These are phyloP conservation scores for Anarhynchus alexandrinus DNA, from an alignment of 2,113 vertebrate genomes.

Conservation along the genomic window DNA sequence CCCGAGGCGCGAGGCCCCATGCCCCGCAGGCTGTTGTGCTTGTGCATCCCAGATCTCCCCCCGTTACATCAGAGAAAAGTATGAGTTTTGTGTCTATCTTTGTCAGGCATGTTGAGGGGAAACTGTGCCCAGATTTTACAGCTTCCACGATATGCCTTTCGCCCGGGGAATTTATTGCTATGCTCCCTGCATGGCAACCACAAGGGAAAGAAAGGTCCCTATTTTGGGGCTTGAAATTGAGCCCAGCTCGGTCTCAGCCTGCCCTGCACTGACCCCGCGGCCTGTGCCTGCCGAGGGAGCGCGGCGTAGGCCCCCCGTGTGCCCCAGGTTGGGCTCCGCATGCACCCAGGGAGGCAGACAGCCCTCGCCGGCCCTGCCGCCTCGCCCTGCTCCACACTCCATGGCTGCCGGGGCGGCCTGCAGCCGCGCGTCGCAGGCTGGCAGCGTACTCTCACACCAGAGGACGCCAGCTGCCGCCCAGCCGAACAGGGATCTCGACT, in stretches of 20 bases:
- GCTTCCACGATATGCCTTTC: background rate
- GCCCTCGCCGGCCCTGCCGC: background rate
- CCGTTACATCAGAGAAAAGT: background rate
- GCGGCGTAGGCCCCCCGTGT: fast-evolving
- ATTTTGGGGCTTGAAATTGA: background rate
- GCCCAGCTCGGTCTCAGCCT: background rate
- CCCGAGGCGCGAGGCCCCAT: fast-evolving
- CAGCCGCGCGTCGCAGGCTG: background rate
- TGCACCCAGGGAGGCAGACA: background rate
- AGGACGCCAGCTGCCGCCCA: background rate
- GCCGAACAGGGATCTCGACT: background rate
- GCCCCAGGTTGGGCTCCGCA: background rate
- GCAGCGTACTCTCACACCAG: background rate
- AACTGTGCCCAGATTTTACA: background rate
- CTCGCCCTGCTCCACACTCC: background rate
- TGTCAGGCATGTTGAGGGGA: background rate
- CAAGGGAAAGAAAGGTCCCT: background rate
- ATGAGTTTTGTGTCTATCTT: background rate
- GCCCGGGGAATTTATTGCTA: background rate
- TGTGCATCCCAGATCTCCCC: background rate
- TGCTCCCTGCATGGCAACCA: background rate
- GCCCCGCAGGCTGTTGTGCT: background rate
- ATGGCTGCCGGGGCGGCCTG: too few relatives aligned
- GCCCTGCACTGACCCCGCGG: fast-evolving
- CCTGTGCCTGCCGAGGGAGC: background rate